Conservation (phyloP, 2,113 vertebrate genomes). For the Meles meles region DNA sequence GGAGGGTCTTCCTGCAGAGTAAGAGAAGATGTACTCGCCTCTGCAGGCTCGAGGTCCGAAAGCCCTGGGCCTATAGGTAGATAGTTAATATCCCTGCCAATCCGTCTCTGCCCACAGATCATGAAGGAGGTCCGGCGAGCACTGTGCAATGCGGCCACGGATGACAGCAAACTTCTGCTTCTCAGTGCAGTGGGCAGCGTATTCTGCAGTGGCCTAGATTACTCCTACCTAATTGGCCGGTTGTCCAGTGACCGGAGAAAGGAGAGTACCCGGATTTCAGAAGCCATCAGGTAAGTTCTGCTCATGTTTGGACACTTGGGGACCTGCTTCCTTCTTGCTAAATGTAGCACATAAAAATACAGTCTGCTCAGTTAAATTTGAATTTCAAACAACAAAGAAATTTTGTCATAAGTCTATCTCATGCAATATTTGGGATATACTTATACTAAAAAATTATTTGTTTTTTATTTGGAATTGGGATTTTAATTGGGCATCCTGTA, state of each 20-base stretch:
- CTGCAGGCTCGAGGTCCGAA: not conserved
- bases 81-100: not conserved
- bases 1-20: not conserved
- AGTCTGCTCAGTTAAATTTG: not conserved
- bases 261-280: slow-evolving; percentile 96
- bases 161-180: slow-evolving; percentile 96
- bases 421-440: not conserved
- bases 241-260: slow-evolving; percentile 96
- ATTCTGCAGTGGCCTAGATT: slow-evolving; percentile 97
- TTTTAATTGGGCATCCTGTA: not conserved
- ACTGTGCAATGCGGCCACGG: slow-evolving; percentile 92
- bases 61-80: accelerated
- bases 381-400: not conserved
- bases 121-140: slow-evolving; percentile 98
- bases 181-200: slow-evolving; percentile 96
- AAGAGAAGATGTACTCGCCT: not conserved
- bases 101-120: slow-evolving; percentile 85
- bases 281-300: slow-evolving; percentile 92
- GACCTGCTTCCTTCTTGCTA: not conserved
- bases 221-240: slow-evolving; percentile 95
- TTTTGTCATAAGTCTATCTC: not conserved
- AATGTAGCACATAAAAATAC: not conserved
- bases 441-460: slow-evolving; percentile 15
- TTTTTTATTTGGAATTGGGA: slow-evolving; percentile 58
- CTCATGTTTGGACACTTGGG: not conserved